These are phyloP conservation scores for Drosophila nr. medialis DNA, from an alignment of 2,888 invertebrate genomes.

Conservation along the genomic window DNA sequence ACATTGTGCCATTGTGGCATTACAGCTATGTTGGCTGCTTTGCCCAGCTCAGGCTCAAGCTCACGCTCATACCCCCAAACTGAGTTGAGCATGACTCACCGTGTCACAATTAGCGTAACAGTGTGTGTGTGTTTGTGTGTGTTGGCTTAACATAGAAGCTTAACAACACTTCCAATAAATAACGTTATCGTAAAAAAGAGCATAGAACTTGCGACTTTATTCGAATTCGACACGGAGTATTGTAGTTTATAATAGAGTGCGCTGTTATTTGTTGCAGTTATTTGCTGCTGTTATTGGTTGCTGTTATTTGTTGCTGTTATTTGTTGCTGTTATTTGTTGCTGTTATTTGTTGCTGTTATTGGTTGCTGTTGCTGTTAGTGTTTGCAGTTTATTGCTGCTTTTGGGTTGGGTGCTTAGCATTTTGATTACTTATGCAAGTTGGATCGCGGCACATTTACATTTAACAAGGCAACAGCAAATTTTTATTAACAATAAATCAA, in stretches of 20 bases:
- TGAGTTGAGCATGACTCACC: not conserved
- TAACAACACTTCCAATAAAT: not conserved
- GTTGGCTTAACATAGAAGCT: not conserved
- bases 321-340: slow-evolving; percentile 17
- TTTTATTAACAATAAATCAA: slow-evolving; percentile 80
- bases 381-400: slow-evolving; percentile 22
- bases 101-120: not conserved
- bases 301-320: not conserved
- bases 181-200: slow-evolving; percentile 21
- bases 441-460: slow-evolving; percentile 63
- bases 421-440: slow-evolving; percentile 69
- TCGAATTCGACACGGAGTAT: not conserved
- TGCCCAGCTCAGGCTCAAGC: not conserved
- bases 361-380: slow-evolving; percentile 14
- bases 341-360: not conserved
- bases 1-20: slow-evolving; percentile 11
- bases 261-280: slow-evolving; percentile 22
- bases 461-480: slow-evolving; percentile 58
- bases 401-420: slow-evolving; percentile 46
- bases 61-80: not conserved
- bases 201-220: slow-evolving; percentile 24
- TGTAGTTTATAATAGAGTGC: slow-evolving; percentile 58
- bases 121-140: not conserved
- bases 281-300: slow-evolving; percentile 14
- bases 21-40: slow-evolving; percentile 21